Base-by-base conservation (phyloP, 2,888 invertebrate species). In the Trichogramma evanescens region DNA sequence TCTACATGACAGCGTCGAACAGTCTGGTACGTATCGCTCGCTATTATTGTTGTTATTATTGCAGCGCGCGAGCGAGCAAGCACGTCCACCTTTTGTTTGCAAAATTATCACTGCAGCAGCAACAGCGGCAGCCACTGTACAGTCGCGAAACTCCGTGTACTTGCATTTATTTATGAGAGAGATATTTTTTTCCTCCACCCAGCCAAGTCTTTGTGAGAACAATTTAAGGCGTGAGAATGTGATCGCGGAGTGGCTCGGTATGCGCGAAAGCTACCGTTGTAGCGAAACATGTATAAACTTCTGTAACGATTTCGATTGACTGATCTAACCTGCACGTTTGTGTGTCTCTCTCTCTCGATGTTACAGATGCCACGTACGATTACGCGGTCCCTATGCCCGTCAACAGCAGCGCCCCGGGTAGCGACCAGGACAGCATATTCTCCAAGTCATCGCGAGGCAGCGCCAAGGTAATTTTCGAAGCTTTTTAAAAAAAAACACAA, bases 381-480 rank as follows among this genome's bases (percentile, higher is more conserved):
- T 78, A 78, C 62, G 77, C 77, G 61, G 76, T 78, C 65, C 75
- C 64, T 8, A 64, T 64, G 64, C 75, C 64, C 50, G 62, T 64
- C 59, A 76, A 77, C 50, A 77, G 77, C 67, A 75, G 75, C 61
- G 77, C 76, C 65, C 74, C 74, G 59, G 76, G 76, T 70, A 77
- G 77, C 64, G 77, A 77, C 64, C 77, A 77, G 69, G 77, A 77
- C 66, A 77, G 77, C 67, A 77, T 77, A 44, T 77, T 77, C 66
- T 77, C 77, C 38, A 77, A 77, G 67, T 77, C 77, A 63, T 77
- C 77, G 62, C 73, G 77, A 67, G 77, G 77, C 66, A 77, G 77
- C 66, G 77, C 77, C 56, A 77, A 77, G 73, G 77, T 77, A 67
- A 71, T 62, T 50, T 7, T 6, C 6, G 5, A 4, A 10, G 26